Percentiles rank a stretch among this genome's conserved stretches.
Conservation (phyloP, 2,888 invertebrate species). For the Lysandra bellargus region DNA sequence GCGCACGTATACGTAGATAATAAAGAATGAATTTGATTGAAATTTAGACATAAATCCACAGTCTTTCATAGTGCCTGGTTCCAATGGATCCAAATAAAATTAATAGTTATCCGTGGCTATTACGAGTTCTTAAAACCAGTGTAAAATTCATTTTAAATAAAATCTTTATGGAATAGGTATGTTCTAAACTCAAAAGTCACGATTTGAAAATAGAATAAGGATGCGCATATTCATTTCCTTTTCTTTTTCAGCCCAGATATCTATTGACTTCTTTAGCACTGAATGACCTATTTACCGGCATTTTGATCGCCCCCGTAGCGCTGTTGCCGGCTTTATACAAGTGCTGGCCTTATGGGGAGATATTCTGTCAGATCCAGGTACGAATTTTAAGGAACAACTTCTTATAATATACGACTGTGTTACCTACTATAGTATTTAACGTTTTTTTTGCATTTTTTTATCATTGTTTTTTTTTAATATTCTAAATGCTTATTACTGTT, state of each 20-base stretch:
- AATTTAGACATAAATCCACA: no score
- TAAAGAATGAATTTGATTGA: no score
- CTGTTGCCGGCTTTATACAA: constrained; percentile 90
- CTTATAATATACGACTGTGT: no score
- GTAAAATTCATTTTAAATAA: not conserved
- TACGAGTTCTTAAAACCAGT: no score
- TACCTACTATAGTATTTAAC: no score
- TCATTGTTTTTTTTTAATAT: not conserved
- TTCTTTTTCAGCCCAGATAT: constrained; percentile 87
- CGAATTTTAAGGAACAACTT: not conserved
- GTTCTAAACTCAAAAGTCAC: not conserved
- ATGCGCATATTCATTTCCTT: constrained; percentile 32
- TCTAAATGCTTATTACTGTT: not conserved
- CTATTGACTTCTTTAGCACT: constrained; percentile 92
- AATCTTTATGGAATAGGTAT: not conserved
- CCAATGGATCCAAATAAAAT: no score
- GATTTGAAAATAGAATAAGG: constrained; percentile 14
- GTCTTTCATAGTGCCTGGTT: no score
- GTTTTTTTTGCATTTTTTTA: not conserved
- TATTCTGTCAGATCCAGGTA: constrained; percentile 95
- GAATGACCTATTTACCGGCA: constrained; percentile 92
- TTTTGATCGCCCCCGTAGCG: constrained; percentile 92
- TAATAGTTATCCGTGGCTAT: no score
- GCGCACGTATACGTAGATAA: no score
- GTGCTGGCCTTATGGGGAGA: constrained; percentile 95